These are phyloP conservation scores for Cebidichthys violaceus DNA, from an alignment of 2,113 vertebrate genomes.

Conservation along the genomic window DNA sequence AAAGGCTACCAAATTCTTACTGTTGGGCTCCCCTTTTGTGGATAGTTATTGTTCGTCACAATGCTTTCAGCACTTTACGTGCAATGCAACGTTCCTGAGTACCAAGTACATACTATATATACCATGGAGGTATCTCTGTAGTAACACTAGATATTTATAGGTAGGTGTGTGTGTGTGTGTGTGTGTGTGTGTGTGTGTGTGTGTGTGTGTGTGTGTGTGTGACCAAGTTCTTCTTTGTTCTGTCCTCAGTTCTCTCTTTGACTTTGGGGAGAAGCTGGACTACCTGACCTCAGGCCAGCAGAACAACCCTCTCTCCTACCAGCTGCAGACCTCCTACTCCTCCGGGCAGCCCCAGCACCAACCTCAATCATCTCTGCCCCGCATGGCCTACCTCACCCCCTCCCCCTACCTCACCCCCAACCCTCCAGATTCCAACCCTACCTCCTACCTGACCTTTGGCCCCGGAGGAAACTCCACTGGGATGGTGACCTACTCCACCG, in stretches of 20 bases:
- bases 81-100: background rate
- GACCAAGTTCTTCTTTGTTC: conserved; percentile 28
- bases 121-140: background rate
- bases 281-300: conserved; percentile 80
- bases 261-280: conserved; percentile 80
- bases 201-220: conserved; percentile 23
- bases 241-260: conserved; percentile 75
- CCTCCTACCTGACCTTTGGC: conserved; percentile 80
- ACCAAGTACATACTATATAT: too few relatives aligned
- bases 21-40: background rate
- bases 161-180: conserved; percentile 19
- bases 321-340: conserved; percentile 73
- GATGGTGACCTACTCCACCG: conserved; percentile 75
- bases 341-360: conserved; percentile 65
- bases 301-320: conserved; percentile 72
- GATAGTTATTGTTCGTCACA: background rate
- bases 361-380: conserved; percentile 76
- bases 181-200: conserved; percentile 10
- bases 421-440: conserved; percentile 69
- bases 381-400: conserved; percentile 79
- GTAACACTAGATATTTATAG: background rate
- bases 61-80: background rate
- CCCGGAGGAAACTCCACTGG: conserved; percentile 71
- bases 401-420: conserved; percentile 83
- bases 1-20: background rate